Percentiles rank a stretch among this genome's conserved stretches.
Evolutionary conservation across 2,888 invertebrate genomes (phyloP).

Genomic region (Mythimna impura): DNA sequence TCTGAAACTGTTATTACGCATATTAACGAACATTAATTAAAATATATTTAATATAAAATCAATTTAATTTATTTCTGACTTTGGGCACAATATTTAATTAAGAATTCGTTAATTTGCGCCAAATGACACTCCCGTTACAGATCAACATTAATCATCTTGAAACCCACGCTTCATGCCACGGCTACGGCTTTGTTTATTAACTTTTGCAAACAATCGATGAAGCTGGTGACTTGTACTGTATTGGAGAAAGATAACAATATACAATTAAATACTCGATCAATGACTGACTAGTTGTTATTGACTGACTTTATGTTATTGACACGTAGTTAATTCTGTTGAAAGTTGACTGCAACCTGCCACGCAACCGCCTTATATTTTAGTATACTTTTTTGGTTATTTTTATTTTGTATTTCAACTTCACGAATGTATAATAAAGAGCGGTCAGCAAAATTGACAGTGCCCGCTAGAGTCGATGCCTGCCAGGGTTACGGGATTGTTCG

Average conservation of each 20-base stretch:
- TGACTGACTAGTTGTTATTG: not conserved
- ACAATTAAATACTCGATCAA: not conserved
- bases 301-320: not conserved
- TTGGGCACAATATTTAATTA: constrained; percentile 30
- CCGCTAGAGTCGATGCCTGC: too few relatives aligned
- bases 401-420: too few relatives aligned
- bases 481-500: too few relatives aligned
- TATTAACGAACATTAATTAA: not conserved
- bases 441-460: too few relatives aligned
- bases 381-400: too few relatives aligned
- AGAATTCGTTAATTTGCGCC: constrained; percentile 26
- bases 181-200: constrained; percentile 82
- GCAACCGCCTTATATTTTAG: too few relatives aligned
- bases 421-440: too few relatives aligned
- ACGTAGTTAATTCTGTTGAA: not conserved
- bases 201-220: constrained; percentile 37
- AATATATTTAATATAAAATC: not conserved
- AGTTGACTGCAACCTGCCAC: not conserved
- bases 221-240: constrained; percentile 17
- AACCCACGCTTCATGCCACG: too few relatives aligned
- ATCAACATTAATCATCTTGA: constrained; percentile 53
- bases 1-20: not conserved
- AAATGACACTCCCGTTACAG: constrained; percentile 16
- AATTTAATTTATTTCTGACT: constrained; percentile 19
- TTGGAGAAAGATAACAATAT: constrained; percentile 2